Percentiles rank a stretch among this genome's conserved stretches.
Conservation (phyloP, 2,888 invertebrate species). For the Morpho deidamia region DNA sequence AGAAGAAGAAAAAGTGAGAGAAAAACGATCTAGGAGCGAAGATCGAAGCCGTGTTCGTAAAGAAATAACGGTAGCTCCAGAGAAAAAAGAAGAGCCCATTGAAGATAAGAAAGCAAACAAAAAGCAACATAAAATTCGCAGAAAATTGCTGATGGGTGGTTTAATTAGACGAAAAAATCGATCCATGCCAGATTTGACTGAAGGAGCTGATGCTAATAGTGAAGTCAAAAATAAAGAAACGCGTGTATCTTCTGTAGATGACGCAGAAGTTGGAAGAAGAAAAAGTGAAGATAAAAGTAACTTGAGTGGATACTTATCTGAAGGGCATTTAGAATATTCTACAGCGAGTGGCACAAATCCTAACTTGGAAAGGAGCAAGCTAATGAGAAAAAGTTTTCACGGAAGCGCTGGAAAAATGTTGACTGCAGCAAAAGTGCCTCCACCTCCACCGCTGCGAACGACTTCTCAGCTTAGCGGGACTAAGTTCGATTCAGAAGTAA, state of each 20-base stretch:
- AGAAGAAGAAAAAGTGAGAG: conserved; percentile 84
- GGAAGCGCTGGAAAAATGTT: conserved; percentile 89
- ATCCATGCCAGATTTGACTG: conserved; percentile 94
- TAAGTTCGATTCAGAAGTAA: conserved; percentile 80
- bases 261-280: conserved; percentile 84
- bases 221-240: conserved; percentile 58
- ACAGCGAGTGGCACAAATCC: conserved; percentile 84
- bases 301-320: conserved; percentile 90
- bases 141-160: conserved; percentile 93
- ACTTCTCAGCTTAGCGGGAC: conserved; percentile 89
- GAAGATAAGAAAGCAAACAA: conserved; percentile 87
- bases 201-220: conserved; percentile 81
- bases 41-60: conserved; percentile 88
- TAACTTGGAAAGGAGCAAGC: conserved; percentile 89
- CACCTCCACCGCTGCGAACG: conserved; percentile 90
- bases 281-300: conserved; percentile 78
- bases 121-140: conserved; percentile 93
- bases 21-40: conserved; percentile 90
- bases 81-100: conserved; percentile 80
- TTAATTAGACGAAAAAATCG: conserved; percentile 92
- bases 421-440: conserved; percentile 90
- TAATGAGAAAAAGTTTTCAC: conserved; percentile 94
- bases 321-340: conserved; percentile 90
- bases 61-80: conserved; percentile 84
- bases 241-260: conserved; percentile 82